Conservation (phyloP, 2,888 invertebrate species). For the Ormia ochracea region DNA sequence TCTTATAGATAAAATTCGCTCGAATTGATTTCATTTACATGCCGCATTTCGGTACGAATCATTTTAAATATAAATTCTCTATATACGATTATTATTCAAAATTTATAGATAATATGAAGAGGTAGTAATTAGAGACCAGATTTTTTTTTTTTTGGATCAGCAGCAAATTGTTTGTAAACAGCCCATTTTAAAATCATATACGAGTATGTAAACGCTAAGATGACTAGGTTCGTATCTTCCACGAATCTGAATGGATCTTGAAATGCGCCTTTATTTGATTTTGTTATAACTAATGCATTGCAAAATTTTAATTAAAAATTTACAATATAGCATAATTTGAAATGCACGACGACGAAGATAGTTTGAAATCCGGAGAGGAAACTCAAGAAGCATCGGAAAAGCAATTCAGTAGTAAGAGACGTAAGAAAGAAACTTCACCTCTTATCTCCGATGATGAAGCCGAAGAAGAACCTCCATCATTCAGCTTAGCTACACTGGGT, state of each 20-base stretch:
- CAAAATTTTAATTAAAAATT: background rate
- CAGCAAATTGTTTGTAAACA: too few species aligned
- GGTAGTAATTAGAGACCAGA: too few species aligned
- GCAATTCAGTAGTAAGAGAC: slow-evolving; percentile 24
- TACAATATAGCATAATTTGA: background rate
- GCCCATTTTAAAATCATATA: too few species aligned
- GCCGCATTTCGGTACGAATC: too few species aligned
- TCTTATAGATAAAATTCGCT: too few species aligned
- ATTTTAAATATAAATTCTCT: too few species aligned
- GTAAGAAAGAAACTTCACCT: slow-evolving; percentile 47
- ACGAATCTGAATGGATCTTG: background rate
- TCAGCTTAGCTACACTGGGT: slow-evolving; percentile 88
- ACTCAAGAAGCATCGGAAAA: background rate
- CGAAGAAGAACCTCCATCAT: slow-evolving; percentile 83
- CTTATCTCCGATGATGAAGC: slow-evolving; percentile 78
- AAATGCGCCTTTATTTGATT: background rate
- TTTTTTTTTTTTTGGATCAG: too few species aligned
- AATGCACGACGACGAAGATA: slow-evolving; percentile 57
- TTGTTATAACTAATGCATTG: background rate
- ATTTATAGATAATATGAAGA: too few species aligned
- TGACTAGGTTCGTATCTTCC: background rate
- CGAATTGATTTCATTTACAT: too few species aligned
- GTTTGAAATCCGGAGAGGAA: slow-evolving; percentile 16
- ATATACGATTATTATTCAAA: too few species aligned
- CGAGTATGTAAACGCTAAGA: background rate